These are phyloP conservation scores for Phrynocephalus guinanensis DNA, from an alignment of 2,797 vertebrate species.

Conservation along the genomic window DNA sequence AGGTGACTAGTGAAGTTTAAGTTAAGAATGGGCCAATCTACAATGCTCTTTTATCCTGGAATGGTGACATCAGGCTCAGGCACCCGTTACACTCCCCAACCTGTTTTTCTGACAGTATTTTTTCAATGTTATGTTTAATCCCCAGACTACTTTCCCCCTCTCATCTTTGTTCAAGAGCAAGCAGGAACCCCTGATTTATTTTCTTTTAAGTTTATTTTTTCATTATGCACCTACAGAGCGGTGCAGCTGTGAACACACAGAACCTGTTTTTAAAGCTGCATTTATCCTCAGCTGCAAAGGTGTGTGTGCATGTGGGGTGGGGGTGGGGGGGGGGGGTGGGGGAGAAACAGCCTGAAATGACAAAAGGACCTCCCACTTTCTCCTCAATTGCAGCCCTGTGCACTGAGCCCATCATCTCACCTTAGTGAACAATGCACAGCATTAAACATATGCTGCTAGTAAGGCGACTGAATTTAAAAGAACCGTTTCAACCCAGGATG, in stretches of 20 bases:
- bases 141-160: background rate
- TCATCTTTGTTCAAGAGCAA: background rate
- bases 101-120: background rate
- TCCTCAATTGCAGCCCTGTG: background rate
- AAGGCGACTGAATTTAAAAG: background rate
- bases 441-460: background rate
- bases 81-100: background rate
- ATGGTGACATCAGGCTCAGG: background rate
- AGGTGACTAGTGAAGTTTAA: background rate
- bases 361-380: background rate
- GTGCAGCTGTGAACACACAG: background rate
- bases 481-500: background rate
- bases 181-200: background rate
- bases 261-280: background rate
- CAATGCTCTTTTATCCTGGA: background rate
- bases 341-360: background rate
- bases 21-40: background rate
- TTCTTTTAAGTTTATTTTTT: background rate
- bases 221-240: background rate
- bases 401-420: background rate
- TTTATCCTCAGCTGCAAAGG: background rate
- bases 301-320: background rate
- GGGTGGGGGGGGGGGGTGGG: no score
- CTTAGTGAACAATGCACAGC: background rate
- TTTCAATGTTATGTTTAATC: no score